These are phyloP conservation scores for Wasmannia auropunctata DNA, from an alignment of 1,140 invertebrate genomes.

Conservation along the genomic window DNA sequence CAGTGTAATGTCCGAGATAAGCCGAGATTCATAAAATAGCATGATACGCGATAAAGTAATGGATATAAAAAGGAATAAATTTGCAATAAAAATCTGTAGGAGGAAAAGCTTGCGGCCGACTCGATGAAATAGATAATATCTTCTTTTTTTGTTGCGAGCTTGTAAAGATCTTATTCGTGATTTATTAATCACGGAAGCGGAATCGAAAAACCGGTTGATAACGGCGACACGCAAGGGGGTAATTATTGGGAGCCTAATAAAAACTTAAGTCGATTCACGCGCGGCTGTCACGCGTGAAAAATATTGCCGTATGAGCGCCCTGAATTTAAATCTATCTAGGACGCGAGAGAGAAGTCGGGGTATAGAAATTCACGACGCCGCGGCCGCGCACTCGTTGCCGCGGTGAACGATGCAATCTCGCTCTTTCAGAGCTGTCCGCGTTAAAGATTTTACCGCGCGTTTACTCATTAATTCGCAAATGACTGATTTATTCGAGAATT, in stretches of 20 bases:
- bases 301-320: not conserved
- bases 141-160: not conserved
- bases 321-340: not conserved
- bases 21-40: not conserved
- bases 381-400: no score
- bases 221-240: conserved; percentile 41
- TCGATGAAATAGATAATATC: conserved; percentile 1
- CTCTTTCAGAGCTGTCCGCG: not conserved
- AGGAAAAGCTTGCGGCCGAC: not conserved
- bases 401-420: not conserved
- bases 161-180: not conserved
- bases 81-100: not conserved
- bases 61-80: not conserved
- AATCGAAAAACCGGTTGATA: not conserved
- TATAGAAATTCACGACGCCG: not conserved
- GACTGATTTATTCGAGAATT: conserved; percentile 6
- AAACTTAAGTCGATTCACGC: not conserved
- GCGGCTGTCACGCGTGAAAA: not conserved
- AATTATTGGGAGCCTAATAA: conserved; percentile 49
- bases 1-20: not conserved
- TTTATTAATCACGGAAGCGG: conserved; percentile 28
- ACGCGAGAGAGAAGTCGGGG: no score
- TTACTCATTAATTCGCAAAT: conserved; percentile 3
- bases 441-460: conserved; percentile 10
- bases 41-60: not conserved